phyloP scores from a whole-genome alignment of 2,888 invertebrate genomes.

The Trimorus sp. region DNA sequence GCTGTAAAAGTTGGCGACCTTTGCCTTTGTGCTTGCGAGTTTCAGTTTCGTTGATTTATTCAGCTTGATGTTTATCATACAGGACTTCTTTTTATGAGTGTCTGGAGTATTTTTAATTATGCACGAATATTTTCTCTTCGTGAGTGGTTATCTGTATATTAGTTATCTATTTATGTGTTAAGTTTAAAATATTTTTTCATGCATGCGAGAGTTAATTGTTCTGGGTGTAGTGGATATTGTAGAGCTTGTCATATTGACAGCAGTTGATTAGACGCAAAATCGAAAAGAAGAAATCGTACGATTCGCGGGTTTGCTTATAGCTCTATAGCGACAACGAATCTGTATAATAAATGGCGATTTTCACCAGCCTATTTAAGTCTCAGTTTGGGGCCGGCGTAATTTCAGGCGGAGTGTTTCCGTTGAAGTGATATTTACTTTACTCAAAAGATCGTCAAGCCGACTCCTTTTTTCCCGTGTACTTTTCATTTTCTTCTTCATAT shows the following conservation, averaged over 20 bases:
- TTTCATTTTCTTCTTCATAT: slow-evolving; percentile 61
- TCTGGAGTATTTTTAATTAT: no score
- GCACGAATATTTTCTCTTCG: no score
- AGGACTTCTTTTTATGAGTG: no score
- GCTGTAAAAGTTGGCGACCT: not conserved
- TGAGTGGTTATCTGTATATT: no score
- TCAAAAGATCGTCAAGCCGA: slow-evolving; percentile 48
- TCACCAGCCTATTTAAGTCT: slow-evolving; percentile 26
- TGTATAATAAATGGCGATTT: not conserved
- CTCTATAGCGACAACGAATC: not conserved
- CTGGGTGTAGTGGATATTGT: not conserved
- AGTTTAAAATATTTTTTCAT: no score
- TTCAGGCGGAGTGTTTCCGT: not conserved
- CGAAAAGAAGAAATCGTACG: not conserved
- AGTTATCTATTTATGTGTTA: no score
- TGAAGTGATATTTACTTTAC: slow-evolving; percentile 45
- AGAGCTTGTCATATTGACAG: not conserved
- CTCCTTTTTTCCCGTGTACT: slow-evolving; percentile 52
- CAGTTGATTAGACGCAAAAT: not conserved
- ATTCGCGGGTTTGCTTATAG: not conserved
- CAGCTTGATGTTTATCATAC: no score
- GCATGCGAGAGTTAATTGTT: not conserved
- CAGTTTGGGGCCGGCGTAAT: not conserved
- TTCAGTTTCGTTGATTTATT: not conserved
- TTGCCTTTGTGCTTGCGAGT: not conserved